Evolutionary conservation across 2,113 vertebrate species (phyloP).

Genomic region (Sarotherodon lohbergeri): DNA sequence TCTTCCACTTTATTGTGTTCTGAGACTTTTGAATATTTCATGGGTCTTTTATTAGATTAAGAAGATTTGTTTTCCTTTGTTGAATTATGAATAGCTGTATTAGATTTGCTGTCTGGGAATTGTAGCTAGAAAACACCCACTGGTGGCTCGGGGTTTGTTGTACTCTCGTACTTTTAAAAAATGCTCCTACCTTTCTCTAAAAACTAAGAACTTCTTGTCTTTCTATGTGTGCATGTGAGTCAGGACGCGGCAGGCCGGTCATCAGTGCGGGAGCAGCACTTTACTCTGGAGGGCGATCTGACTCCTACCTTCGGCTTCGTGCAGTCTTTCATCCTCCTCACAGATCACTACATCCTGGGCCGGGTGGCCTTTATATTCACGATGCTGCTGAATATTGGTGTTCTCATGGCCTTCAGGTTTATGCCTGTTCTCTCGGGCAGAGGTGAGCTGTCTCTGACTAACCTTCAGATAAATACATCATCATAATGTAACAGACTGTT

Average conservation of each 20-base stretch:
- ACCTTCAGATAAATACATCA: neutral
- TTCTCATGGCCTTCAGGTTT: conserved; percentile 81
- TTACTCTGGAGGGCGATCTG: conserved; percentile 80
- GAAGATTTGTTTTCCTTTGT: neutral
- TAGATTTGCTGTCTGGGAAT: neutral
- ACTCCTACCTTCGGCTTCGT: conserved; percentile 80
- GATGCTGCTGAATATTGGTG: conserved; percentile 75
- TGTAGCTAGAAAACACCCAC: neutral
- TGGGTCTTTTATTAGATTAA: neutral
- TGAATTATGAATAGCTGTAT: neutral
- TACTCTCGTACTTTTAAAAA: neutral
- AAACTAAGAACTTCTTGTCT: neutral
- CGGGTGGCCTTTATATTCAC: conserved; percentile 75
- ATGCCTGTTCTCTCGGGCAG: conserved; percentile 68
- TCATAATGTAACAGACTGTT: neutral
- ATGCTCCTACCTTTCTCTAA: neutral
- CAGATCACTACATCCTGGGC: conserved; percentile 82
- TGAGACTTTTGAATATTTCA: neutral
- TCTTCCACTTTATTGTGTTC: neutral
- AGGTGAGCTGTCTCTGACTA: conserved; percentile 67
- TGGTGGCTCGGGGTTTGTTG: neutral
- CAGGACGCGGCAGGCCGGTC: conserved; percentile 84
- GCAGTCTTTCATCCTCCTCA: conserved; percentile 89
- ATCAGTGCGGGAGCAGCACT: conserved; percentile 74
- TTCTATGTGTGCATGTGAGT: neutral